Base-by-base conservation (phyloP, 2,113 vertebrate genomes). In the Bujurquina vittata region DNA sequence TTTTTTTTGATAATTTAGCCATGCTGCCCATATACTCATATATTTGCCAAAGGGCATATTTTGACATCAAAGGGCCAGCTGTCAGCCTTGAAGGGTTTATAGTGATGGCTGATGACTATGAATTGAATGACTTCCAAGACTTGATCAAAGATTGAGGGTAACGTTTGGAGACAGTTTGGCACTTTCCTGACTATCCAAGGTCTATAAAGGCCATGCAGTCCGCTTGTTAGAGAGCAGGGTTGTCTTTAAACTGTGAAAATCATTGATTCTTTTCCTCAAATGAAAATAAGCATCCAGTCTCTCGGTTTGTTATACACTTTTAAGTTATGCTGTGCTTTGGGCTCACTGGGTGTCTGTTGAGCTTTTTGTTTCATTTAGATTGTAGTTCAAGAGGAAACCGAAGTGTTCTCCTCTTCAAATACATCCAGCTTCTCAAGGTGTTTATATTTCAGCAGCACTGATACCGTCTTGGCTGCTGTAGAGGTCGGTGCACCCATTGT, bases 11-110 rank as follows among this genome's bases (percentile, higher is more conserved):
- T 93, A 91, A 91, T 94, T 94, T 91, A 89, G 80, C 86, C 88
- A 80, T 67, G 78, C 83, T 87, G 80, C 81, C 62, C 73, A 61
- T 74, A 82, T 54, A 80, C 54, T 56, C 33, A 17, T 76, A 87
- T 78, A 91, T 93, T 94, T 90, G 92, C 94, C 93, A 93, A 85
- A 93, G 94, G 95, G 91, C 85, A 92, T 94, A 92, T 89, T 93
- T 92, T 88, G 86, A 95, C 93, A 94, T 96, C 92, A 95, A 95
- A 96, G 93, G 73, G 57, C 81, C 91, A 80, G 87, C 94, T 93
- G 89, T 92, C 92, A 90, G 90, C 84, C 81, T 93, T 87, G 91
- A 93, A 93, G 86, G 83, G 79, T 93, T 84, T 76, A 77, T 84
- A 75, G 82, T 86, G 87, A 93, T 90, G 91, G 86, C 83, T 84